phyloP scores from a whole-genome alignment of 2,797 vertebrate species.

The Glossophaga mutica region DNA sequence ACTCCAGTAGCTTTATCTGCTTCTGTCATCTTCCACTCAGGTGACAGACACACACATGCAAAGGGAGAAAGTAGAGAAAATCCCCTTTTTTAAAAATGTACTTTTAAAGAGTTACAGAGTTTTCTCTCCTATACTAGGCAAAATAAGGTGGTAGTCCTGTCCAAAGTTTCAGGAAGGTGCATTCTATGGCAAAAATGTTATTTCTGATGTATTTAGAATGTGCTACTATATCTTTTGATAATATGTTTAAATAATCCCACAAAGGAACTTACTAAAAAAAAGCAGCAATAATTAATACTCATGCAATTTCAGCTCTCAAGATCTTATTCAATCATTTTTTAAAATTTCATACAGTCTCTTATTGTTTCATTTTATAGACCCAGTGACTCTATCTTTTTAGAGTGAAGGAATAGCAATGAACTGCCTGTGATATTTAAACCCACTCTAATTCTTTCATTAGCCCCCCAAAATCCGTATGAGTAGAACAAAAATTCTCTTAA shows the following conservation, averaged over 20 bases:
- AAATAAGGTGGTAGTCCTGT: neutral
- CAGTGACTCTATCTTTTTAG: neutral
- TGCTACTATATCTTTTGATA: neutral
- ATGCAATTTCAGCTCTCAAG: neutral
- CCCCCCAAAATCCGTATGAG: neutral
- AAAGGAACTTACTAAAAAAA: neutral
- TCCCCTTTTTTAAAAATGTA: neutral
- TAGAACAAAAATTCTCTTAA: slow-evolving; percentile 1
- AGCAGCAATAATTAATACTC: neutral
- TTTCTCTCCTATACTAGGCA: neutral
- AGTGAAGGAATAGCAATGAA: neutral
- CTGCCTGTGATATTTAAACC: neutral
- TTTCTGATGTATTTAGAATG: neutral
- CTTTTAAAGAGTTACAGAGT: slow-evolving; percentile 19
- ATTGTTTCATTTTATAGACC: neutral
- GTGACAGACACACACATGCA: slow-evolving; percentile 55
- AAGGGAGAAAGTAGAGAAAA: neutral
- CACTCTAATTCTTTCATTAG: neutral
- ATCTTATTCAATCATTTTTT: neutral
- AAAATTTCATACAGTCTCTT: neutral
- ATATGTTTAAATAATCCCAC: neutral
- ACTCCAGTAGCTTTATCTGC: slow-evolving; percentile 68
- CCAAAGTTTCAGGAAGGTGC: neutral
- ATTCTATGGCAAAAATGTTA: neutral
- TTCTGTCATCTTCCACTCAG: slow-evolving; percentile 69